Conservation (phyloP, 2,113 vertebrate species). For the Oreochromis tanganicae region DNA sequence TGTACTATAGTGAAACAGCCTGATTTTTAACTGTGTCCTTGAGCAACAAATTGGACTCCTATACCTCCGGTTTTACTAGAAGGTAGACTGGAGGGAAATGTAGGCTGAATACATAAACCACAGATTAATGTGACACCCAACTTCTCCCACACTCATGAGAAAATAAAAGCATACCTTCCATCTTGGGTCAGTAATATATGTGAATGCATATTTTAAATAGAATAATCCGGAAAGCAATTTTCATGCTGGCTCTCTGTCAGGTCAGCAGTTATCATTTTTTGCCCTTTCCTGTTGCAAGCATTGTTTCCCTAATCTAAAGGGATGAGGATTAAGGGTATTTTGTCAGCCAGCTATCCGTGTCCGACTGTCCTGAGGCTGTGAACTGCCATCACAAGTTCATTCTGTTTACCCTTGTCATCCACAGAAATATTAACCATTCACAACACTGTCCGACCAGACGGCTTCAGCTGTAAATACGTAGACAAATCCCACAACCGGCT, state of each 20-base stretch:
- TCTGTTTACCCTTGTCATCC: slow-evolving; percentile 52
- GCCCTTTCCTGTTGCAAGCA: slow-evolving; percentile 35
- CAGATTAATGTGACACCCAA: background rate
- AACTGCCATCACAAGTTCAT: slow-evolving; percentile 39
- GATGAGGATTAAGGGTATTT: slow-evolving; percentile 57
- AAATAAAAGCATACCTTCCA: slow-evolving; percentile 4
- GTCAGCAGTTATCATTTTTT: slow-evolving; percentile 37
- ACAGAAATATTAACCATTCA: slow-evolving; percentile 35
- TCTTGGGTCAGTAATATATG: background rate
- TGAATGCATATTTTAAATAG: slow-evolving; percentile 17
- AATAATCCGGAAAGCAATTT: slow-evolving; percentile 50
- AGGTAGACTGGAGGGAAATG: background rate
- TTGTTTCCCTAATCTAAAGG: slow-evolving; percentile 51
- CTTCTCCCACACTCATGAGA: background rate
- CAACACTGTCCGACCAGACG: background rate
- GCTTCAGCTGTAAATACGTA: slow-evolving; percentile 1
- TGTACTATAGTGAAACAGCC: background rate
- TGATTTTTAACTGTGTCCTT: background rate
- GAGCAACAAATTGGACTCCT: background rate
- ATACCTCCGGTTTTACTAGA: background rate
- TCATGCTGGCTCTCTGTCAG: slow-evolving; percentile 11
- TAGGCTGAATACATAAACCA: slow-evolving; percentile 2
- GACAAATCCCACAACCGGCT: slow-evolving; percentile 14
- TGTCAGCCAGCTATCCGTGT: slow-evolving; percentile 35
- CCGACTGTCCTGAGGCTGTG: slow-evolving; percentile 25